These are phyloP conservation scores for Erpornis zantholeuca DNA, from an alignment of 2,113 vertebrate genomes.

Conservation along the genomic window DNA sequence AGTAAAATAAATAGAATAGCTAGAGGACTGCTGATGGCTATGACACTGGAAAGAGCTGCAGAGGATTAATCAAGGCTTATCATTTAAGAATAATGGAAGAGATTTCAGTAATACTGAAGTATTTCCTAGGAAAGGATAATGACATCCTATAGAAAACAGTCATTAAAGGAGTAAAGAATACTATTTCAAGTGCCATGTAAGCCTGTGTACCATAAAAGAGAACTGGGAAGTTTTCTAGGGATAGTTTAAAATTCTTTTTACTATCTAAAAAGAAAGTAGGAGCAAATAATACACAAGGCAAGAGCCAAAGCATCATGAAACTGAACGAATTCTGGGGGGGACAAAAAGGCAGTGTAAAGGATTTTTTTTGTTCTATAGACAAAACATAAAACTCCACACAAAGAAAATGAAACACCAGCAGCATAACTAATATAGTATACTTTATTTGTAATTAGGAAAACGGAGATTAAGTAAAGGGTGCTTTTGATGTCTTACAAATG, in stretches of 20 bases:
- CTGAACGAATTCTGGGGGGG: neutral
- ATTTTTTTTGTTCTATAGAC: neutral
- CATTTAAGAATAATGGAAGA: neutral
- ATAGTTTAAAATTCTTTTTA: neutral
- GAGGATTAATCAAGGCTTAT: neutral
- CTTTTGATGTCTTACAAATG: neutral
- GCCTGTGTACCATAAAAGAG: neutral
- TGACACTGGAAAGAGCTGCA: neutral
- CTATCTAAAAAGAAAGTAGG: neutral
- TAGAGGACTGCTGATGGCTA: neutral
- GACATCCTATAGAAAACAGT: neutral
- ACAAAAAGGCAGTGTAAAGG: neutral
- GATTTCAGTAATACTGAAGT: neutral
- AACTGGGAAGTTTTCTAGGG: neutral
- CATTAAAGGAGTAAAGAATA: neutral
- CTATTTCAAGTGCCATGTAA: neutral
- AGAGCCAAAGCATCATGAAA: neutral
- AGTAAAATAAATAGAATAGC: neutral
- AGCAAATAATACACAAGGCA: neutral
- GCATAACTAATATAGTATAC: neutral
- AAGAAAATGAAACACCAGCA: neutral
- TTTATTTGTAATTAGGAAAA: neutral
- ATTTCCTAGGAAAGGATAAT: neutral
- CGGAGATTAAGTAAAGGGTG: neutral
- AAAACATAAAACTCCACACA: neutral